Evolutionary conservation across 2,113 vertebrate genomes (phyloP).

Genomic region (Cacatua alba): DNA sequence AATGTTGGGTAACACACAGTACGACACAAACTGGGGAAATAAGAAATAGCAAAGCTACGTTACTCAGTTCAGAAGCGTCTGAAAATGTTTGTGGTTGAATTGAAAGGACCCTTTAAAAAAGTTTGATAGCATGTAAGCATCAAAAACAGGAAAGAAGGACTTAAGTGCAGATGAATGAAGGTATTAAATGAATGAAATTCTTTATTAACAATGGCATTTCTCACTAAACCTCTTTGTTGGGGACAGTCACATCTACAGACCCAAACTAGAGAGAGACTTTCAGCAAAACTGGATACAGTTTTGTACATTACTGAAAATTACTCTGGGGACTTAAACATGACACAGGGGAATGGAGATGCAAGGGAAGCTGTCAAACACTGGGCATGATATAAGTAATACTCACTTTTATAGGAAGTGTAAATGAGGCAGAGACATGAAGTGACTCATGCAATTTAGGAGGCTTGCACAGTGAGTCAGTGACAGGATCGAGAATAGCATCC

Average conservation of each 20-base stretch:
- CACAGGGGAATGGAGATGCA: neutral
- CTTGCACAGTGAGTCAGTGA: slow-evolving; percentile 12
- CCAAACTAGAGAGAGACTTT: neutral
- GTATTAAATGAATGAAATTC: neutral
- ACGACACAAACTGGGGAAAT: neutral
- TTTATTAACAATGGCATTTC: neutral
- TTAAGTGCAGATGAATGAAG: neutral
- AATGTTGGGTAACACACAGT: neutral
- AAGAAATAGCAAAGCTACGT: neutral
- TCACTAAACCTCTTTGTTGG: neutral
- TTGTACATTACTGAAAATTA: neutral
- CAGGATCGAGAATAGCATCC: slow-evolving; percentile 13
- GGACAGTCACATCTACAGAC: neutral
- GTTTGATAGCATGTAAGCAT: neutral
- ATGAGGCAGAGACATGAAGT: neutral
- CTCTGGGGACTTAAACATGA: neutral
- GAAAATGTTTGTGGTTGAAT: neutral
- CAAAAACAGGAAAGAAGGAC: neutral
- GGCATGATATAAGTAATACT: neutral
- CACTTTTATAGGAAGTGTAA: slow-evolving; percentile 13
- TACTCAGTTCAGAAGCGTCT: neutral
- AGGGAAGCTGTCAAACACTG: neutral
- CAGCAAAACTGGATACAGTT: neutral
- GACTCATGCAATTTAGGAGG: slow-evolving; percentile 1
- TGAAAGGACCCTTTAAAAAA: neutral